Evolutionary conservation across 2,113 vertebrate genomes (phyloP).

Genomic region (Macaca nemestrina): DNA sequence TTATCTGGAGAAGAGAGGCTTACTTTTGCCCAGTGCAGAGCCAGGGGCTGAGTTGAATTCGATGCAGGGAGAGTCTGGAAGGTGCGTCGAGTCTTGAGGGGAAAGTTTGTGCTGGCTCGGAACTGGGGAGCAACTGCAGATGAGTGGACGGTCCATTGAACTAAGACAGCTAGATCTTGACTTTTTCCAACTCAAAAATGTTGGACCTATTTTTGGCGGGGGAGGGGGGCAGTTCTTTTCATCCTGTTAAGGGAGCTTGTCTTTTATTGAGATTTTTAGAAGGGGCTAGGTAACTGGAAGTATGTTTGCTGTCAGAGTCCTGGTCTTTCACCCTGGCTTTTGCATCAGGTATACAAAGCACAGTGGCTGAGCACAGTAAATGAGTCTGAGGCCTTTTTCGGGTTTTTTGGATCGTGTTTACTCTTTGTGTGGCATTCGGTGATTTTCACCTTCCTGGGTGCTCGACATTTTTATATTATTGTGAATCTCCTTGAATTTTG

Average conservation of each 20-base stretch:
- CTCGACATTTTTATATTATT: not conserved
- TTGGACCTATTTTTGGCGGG: rapidly evolving
- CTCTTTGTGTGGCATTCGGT: not conserved
- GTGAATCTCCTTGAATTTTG: not conserved
- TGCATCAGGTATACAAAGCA: too few species aligned
- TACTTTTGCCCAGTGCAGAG: not conserved
- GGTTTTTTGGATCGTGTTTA: not conserved
- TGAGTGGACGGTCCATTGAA: not conserved
- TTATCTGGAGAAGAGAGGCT: not conserved
- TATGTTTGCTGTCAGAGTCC: not conserved
- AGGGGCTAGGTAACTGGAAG: not conserved
- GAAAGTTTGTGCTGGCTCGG: not conserved
- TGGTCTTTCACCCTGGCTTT: not conserved
- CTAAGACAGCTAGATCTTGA: not conserved
- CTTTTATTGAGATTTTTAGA: not conserved
- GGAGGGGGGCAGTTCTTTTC: not conserved
- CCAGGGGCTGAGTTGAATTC: not conserved
- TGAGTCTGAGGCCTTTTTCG: not conserved
- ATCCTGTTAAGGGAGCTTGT: not conserved
- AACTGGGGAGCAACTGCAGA: not conserved
- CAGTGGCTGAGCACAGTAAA: not conserved
- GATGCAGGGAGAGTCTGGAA: not conserved
- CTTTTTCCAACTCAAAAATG: not conserved
- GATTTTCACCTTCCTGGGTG: not conserved
- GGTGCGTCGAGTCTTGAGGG: not conserved